phyloP scores from a whole-genome alignment of 2,888 invertebrate species.

The Epirrhoe alternata region DNA sequence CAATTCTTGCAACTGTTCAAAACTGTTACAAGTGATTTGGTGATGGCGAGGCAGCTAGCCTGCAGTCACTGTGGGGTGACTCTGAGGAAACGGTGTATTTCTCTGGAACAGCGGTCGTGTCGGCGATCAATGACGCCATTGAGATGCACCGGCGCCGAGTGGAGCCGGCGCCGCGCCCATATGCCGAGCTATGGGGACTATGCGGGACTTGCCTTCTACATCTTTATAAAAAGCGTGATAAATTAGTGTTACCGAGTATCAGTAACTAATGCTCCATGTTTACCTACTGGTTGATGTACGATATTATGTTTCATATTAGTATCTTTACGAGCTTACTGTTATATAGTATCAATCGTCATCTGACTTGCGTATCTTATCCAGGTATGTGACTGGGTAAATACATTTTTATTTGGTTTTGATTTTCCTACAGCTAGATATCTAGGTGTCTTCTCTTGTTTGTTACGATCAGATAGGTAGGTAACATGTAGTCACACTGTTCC shows the following conservation, averaged over 20 bases:
- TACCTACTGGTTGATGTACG: not conserved
- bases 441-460: no score
- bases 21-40: not conserved
- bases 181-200: slow-evolving; percentile 19
- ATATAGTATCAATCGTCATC: not conserved
- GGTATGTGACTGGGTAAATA: not conserved
- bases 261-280: not conserved
- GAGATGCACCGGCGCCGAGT: slow-evolving; percentile 16
- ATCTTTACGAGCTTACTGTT: not conserved
- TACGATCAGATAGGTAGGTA: no score
- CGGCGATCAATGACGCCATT: slow-evolving; percentile 24
- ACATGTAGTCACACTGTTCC: no score
- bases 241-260: slow-evolving; percentile 1
- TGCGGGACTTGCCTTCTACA: slow-evolving; percentile 7
- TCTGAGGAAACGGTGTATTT: not conserved
- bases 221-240: slow-evolving; percentile 20
- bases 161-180: slow-evolving; percentile 5
- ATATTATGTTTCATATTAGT: not conserved
- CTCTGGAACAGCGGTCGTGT: slow-evolving; percentile 13
- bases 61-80: slow-evolving; percentile 1
- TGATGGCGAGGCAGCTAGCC: not conserved
- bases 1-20: no score
- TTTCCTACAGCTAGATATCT: no score
- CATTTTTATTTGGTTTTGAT: no score
- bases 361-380: not conserved